Conservation (phyloP, 2,888 invertebrate genomes). For the Mythimna pallens region DNA sequence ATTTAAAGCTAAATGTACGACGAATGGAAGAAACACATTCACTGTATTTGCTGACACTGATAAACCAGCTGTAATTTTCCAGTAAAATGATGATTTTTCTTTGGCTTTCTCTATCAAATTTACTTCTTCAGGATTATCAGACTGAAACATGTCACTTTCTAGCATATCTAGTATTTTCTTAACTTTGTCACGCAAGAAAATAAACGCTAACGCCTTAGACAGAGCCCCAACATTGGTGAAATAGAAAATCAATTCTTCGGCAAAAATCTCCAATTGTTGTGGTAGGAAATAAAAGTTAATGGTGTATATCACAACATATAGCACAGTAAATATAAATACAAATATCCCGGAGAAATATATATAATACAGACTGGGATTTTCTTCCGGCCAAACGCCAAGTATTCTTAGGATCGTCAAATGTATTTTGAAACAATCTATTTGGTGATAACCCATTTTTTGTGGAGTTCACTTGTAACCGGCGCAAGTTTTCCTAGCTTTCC, state of each 20-base stretch:
- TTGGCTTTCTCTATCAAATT: conserved; percentile 73
- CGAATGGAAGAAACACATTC: conserved; percentile 71
- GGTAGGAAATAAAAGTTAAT: conserved; percentile 77
- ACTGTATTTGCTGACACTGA: conserved; percentile 70
- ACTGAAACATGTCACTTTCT: conserved; percentile 77
- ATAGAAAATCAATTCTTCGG: conserved; percentile 79
- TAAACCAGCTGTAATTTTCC: conserved; percentile 72
- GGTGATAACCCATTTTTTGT: conserved; percentile 60
- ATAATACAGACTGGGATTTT: conserved; percentile 63
- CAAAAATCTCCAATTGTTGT: conserved; percentile 72
- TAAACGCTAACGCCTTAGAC: conserved; percentile 76
- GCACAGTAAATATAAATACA: conserved; percentile 65
- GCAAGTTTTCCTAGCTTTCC: not conserved
- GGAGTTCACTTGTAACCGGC: not conserved
- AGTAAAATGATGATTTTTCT: conserved; percentile 71
- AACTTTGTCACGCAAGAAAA: conserved; percentile 70
- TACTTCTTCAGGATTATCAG: conserved; percentile 66
- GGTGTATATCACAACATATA: conserved; percentile 69
- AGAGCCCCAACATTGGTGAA: conserved; percentile 72
- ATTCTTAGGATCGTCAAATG: conserved; percentile 75
- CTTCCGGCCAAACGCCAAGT: conserved; percentile 73
- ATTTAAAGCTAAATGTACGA: conserved; percentile 69
- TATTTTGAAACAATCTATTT: conserved; percentile 76
- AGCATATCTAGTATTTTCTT: conserved; percentile 70
- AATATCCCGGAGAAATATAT: conserved; percentile 69